These are phyloP conservation scores for Temnothorax nylanderi DNA, from an alignment of 1,140 invertebrate genomes.

Conservation along the genomic window DNA sequence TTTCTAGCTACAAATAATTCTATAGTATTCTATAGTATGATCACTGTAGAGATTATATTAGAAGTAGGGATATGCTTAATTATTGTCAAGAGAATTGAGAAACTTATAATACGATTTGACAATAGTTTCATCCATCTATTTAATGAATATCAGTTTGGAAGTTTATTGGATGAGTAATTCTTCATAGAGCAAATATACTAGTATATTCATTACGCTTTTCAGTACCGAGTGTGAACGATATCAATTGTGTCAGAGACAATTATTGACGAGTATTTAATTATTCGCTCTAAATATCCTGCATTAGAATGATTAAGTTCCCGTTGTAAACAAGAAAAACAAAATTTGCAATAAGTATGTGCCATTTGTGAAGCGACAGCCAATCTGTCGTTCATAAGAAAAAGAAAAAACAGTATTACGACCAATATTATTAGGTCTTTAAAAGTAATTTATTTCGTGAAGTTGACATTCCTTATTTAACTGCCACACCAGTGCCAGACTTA, in stretches of 20 bases:
- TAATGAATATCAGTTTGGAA: constrained; percentile 53
- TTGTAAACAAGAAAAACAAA: background rate
- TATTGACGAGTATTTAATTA: constrained; percentile 55
- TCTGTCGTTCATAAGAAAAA: constrained; percentile 29
- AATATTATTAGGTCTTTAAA: constrained; percentile 38
- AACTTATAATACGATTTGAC: constrained; percentile 59
- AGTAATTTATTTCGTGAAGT: constrained; percentile 31
- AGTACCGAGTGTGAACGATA: constrained; percentile 42
- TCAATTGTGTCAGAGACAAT: constrained; percentile 53
- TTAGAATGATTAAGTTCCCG: constrained; percentile 37
- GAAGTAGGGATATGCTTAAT: constrained; percentile 55
- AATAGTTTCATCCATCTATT: constrained; percentile 65
- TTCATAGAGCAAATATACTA: constrained; percentile 42
- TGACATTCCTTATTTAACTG: constrained; percentile 47
- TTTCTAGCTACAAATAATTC: constrained; percentile 62
- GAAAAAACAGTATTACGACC: constrained; percentile 13
- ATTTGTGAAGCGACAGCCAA: constrained; percentile 31
- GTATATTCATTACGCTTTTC: constrained; percentile 35
- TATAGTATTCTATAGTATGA: constrained; percentile 58
- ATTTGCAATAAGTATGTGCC: constrained; percentile 30
- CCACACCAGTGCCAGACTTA: constrained; percentile 54
- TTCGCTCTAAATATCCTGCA: constrained; percentile 14
- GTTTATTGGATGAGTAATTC: constrained; percentile 51
- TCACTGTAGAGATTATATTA: constrained; percentile 54
- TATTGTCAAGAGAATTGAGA: constrained; percentile 51